Conservation (phyloP, 1,140 invertebrate species). For the Pantala flavescens region DNA sequence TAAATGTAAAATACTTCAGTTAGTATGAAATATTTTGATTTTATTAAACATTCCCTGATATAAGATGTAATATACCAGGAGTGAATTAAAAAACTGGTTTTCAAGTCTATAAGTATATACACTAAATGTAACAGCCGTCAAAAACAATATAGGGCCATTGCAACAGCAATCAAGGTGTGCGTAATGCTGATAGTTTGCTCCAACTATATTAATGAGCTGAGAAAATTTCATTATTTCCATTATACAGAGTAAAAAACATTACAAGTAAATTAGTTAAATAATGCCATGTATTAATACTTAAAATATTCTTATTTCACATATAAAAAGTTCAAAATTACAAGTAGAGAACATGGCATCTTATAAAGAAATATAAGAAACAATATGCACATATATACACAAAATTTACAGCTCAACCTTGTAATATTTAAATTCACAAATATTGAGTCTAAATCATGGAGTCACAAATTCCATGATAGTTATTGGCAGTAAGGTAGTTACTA, state of each 20-base stretch:
- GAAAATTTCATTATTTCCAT: not conserved
- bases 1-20: not conserved
- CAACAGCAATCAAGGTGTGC: not conserved
- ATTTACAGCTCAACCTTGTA: not conserved
- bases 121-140: not conserved
- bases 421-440: not conserved
- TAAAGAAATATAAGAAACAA: slow-evolving; percentile 11
- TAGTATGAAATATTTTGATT: not conserved
- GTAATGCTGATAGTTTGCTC: not conserved
- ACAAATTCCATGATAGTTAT: not conserved
- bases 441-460: not conserved
- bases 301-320: not conserved
- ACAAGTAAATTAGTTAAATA: not conserved
- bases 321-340: not conserved
- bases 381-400: slow-evolving; percentile 8
- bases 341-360: not conserved
- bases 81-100: not conserved
- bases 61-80: not conserved
- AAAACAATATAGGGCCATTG: not conserved
- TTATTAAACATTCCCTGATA: not conserved
- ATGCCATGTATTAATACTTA: slow-evolving; percentile 10
- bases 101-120: not conserved
- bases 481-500: not conserved
- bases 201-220: not conserved
- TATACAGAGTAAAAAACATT: not conserved